Evolutionary conservation across 1,140 invertebrate genomes (phyloP).

Genomic region (Mizuhopecten yessoensis): DNA sequence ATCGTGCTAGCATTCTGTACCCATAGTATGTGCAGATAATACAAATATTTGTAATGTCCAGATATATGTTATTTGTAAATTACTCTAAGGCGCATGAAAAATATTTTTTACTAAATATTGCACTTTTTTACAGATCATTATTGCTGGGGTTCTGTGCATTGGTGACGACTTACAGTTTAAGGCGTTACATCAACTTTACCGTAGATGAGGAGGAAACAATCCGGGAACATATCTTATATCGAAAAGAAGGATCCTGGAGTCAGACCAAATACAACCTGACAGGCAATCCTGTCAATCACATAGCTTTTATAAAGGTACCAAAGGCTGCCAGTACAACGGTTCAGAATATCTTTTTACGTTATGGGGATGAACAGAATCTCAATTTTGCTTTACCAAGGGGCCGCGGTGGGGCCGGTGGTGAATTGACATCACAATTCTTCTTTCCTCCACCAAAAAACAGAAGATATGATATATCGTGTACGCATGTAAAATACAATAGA

Average conservation of each 20-base stretch:
- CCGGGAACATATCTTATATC: neutral
- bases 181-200: neutral
- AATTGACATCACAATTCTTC: constrained; percentile 46
- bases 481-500: constrained; percentile 67
- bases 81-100: no score
- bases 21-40: no score
- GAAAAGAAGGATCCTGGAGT: neutral
- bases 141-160: neutral
- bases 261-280: neutral
- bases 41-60: no score
- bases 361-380: constrained; percentile 65
- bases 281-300: constrained; percentile 54
- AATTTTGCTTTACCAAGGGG: constrained; percentile 67
- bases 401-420: constrained; percentile 57
- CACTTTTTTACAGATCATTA: neutral
- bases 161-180: neutral
- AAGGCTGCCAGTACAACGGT: constrained; percentile 76
- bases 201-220: neutral
- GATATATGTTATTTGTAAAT: no score
- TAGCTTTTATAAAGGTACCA: constrained; percentile 76
- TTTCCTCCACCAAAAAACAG: no score
- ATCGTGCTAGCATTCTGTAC: no score
- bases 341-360: constrained; percentile 73
- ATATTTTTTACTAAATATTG: no score
- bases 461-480: constrained; percentile 69